Conservation (phyloP, 2,797 vertebrate genomes). For the Enteromius treurensis region DNA sequence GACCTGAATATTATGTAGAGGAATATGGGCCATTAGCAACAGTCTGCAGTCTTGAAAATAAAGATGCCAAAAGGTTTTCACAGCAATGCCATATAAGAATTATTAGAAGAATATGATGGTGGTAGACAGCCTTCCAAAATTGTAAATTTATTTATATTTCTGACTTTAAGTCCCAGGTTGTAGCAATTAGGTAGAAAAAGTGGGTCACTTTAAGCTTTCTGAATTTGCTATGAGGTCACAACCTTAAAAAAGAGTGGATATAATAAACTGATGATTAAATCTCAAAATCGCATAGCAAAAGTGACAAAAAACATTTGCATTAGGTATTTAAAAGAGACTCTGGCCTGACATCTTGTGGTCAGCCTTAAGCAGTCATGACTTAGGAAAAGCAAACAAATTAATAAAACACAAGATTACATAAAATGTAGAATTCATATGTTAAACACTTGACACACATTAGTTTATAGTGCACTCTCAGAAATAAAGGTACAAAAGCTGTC, state of each 20-base stretch:
- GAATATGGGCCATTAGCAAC: neutral
- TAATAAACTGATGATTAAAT: neutral
- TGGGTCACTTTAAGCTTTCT: neutral
- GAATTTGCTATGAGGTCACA: neutral
- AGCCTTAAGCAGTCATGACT: neutral
- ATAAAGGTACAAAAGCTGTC: no score
- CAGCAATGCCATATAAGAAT: neutral
- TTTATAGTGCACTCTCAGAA: neutral
- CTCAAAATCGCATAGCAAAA: neutral
- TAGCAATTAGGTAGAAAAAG: neutral
- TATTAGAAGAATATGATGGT: neutral
- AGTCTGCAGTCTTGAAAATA: neutral
- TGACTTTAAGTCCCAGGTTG: neutral
- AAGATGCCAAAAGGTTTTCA: neutral
- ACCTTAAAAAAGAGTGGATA: neutral
- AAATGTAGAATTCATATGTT: neutral
- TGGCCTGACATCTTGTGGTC: conserved; percentile 53
- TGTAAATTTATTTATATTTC: neutral
- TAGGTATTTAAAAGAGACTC: conserved; percentile 18
- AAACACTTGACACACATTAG: neutral
- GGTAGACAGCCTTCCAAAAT: neutral
- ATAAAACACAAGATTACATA: neutral
- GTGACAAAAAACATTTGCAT: neutral
- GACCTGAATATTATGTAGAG: neutral
- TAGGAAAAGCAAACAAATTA: neutral